These are phyloP conservation scores for Synanthedon tipuliformis DNA, from an alignment of 2,888 invertebrate species.

Conservation along the genomic window DNA sequence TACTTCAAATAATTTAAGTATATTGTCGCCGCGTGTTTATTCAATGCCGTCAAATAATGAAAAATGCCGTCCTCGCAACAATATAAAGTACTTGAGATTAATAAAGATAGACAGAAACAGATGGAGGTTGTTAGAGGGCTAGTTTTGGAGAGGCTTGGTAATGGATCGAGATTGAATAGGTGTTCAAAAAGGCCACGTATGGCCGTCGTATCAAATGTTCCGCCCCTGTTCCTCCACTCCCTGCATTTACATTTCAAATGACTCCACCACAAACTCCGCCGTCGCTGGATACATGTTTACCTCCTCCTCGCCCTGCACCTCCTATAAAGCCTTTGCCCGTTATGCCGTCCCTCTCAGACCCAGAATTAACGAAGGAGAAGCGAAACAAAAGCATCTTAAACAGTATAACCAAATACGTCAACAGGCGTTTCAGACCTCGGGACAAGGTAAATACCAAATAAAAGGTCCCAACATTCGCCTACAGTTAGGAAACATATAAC, in stretches of 20 bases:
- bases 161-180: slow-evolving; percentile 22
- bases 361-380: slow-evolving; percentile 70
- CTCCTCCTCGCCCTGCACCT: slow-evolving; percentile 30
- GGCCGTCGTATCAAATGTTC: slow-evolving; percentile 16
- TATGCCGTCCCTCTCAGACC: slow-evolving; percentile 67
- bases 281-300: slow-evolving; percentile 11
- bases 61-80: slow-evolving; percentile 43
- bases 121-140: slow-evolving; percentile 86
- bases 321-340: slow-evolving; percentile 39
- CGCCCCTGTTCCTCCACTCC: slow-evolving; percentile 43
- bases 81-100: slow-evolving; percentile 80
- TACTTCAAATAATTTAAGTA: slow-evolving; percentile 24
- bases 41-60: slow-evolving; percentile 16
- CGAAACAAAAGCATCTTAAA: slow-evolving; percentile 86
- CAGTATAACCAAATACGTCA: slow-evolving; percentile 85
- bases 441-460: slow-evolving; percentile 54
- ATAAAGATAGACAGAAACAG: slow-evolving; percentile 83
- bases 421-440: slow-evolving; percentile 76
- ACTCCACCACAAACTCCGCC: slow-evolving; percentile 18
- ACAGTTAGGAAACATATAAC: too few relatives aligned
- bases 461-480: neutral
- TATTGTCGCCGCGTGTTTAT: slow-evolving; percentile 30
- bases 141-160: slow-evolving; percentile 80
- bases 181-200: slow-evolving; percentile 23
- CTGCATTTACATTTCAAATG: slow-evolving; percentile 19